Evolutionary conservation across 2,113 vertebrate genomes (phyloP).

Genomic region (Calcarius ornatus): DNA sequence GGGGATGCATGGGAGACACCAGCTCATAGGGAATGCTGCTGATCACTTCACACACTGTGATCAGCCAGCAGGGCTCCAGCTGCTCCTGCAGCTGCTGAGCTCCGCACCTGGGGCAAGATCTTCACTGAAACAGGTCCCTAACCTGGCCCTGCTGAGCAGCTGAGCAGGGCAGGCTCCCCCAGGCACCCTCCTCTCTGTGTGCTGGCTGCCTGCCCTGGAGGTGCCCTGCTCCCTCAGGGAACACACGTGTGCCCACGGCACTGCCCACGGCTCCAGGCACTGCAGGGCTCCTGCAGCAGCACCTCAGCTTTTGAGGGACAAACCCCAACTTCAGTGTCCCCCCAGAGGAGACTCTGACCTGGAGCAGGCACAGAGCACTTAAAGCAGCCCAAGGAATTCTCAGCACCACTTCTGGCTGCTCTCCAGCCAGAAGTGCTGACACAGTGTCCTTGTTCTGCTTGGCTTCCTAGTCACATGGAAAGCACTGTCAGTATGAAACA

Average conservation of each 20-base stretch:
- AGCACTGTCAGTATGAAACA: not conserved
- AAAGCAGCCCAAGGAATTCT: not conserved
- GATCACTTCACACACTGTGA: too few relatives aligned
- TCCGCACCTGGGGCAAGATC: not conserved
- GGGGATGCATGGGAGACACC: not conserved
- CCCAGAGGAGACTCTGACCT: not conserved
- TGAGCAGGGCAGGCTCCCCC: not conserved
- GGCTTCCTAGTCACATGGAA: not conserved
- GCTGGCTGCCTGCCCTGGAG: not conserved
- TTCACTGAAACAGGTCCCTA: not conserved
- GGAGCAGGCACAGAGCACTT: not conserved
- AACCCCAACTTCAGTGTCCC: not conserved
- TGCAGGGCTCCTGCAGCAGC: not conserved
- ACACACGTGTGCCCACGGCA: accelerated
- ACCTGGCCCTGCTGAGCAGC: not conserved
- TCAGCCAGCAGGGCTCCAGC: not conserved
- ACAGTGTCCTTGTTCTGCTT: accelerated
- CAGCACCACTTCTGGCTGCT: not conserved
- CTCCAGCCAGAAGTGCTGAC: not conserved
- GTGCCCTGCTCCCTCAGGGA: accelerated
- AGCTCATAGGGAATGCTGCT: not conserved
- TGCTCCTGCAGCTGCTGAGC: not conserved
- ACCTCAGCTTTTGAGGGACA: not conserved
- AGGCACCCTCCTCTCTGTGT: not conserved
- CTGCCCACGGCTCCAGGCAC: accelerated